Base-by-base conservation (phyloP, 2,797 vertebrate species). In the Brachyalestes nurse region DNA sequence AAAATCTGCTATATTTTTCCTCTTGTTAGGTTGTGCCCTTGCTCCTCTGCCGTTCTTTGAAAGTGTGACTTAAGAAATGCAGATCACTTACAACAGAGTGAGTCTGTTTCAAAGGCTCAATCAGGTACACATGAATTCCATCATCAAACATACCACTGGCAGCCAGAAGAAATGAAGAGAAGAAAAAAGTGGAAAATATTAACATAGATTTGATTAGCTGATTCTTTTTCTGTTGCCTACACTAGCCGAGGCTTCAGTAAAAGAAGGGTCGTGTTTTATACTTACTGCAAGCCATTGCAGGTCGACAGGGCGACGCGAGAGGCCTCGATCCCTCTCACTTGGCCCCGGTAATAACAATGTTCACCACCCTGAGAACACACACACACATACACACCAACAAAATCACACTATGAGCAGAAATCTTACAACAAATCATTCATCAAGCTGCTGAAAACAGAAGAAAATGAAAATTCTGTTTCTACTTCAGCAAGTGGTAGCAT, bases 251-350 rank as follows among this genome's bases (percentile, higher is more conserved):
- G 34, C 45, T 12, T 8, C 45, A 77, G 57, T 64, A 34, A 17
- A 25, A 65, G 57, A 72, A 60, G 55, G 28, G 17, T 49, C 7
- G 51, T 49, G 45, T n/a, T 79, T 81, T 72, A 82, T 85, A 97
- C 98, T 93, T 96, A 99, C 98, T 98, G 97, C 91, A 99, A 95
- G 85, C 98, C 98, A 47, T 98, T 96, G 92, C 98, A 99, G 77
- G 98, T 99, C 21, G 98, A 99, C 90, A 99, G 90, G 83, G 98
- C 97, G 79, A 91, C 97, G 78, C 82, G 95, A 87, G 98, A 99
- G 80, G 93, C 88, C 77, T 95, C 88, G 71, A 95, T 89, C 25
- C 96, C 96, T 92, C 98, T 95, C 93, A 99, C 94, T 90, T 92
- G 94, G 77, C 98, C 98, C 0, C 97, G 97, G 89, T 99, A 99